Conservation (phyloP, 2,888 invertebrate genomes). For the Drosophila engyochracea region DNA sequence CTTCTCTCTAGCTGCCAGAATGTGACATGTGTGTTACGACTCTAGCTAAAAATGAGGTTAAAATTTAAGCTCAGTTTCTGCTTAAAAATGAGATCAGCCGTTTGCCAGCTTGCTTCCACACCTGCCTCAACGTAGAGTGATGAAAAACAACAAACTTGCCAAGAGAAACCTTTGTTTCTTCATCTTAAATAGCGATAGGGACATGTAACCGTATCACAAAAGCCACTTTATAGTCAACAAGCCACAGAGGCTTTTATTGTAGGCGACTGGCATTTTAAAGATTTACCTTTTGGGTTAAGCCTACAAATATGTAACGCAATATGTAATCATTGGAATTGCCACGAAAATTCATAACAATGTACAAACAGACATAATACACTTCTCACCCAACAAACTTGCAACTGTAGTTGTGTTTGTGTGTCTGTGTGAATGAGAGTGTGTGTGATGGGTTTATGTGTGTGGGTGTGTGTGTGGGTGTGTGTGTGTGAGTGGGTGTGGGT, state of each 20-base stretch:
- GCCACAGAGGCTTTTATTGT: conserved; percentile 5
- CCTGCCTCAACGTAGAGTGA: neutral
- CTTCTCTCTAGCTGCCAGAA: neutral
- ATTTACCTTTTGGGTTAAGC: conserved; percentile 43
- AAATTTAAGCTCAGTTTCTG: neutral
- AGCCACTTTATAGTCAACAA: conserved; percentile 53
- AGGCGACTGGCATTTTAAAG: conserved; percentile 47
- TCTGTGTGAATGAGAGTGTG: neutral
- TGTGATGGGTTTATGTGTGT: neutral
- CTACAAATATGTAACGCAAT: conserved; percentile 47
- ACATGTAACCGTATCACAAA: conserved; percentile 37
- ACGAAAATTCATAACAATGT: conserved; percentile 63
- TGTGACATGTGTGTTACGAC: no score
- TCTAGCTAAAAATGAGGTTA: neutral
- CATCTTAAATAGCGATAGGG: conserved; percentile 18
- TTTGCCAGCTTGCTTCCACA: neutral
- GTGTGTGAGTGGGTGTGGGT: neutral
- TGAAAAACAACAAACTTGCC: neutral
- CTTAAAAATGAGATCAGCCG: conserved; percentile 4
- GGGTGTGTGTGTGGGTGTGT: conserved; percentile 1
- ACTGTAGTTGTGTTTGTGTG: conserved; percentile 3
- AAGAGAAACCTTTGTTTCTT: conserved; percentile 10
- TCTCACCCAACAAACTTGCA: conserved; percentile 30
- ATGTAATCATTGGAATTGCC: conserved; percentile 57
- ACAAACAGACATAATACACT: conserved; percentile 29